Base-by-base conservation (phyloP, 2,888 invertebrate genomes). In the Chelonus formosanus region DNA sequence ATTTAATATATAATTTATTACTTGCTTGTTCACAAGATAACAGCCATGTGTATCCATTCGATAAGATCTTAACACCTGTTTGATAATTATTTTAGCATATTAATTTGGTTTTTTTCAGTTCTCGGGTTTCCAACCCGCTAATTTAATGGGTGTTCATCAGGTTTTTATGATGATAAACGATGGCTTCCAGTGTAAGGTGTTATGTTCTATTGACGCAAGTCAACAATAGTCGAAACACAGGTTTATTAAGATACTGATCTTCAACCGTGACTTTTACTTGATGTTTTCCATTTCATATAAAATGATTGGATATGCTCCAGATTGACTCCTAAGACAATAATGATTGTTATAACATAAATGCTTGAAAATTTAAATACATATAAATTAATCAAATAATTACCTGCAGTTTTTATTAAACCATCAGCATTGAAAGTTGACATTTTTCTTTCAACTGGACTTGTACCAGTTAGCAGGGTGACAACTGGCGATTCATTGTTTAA, bases 261-360 rank as follows among this genome's bases (percentile, higher is more conserved):
- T 89, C 89, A 90, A 83, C 90, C 89, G 74, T 89, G 89, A 76
- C 88, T 89, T 77, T 89, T 89, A 67, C 87, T 86, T 35, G 89
- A 88, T 75, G 91, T 91, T 82, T 94, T 94, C 92, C 95, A 96
- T 85, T 93, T 94, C 55, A 89, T 86, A 85, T 93, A 92, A 87
- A 96, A 96, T 73, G 90, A 90, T 74, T 90, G 90, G 74, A 96
- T 92, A 78, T 91, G 90, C 84, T 95, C 93, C 63, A 95, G 87
- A 75, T 92, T 90, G 58, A 96, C 91, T 31, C 95, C 95, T 88
- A 74, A 7, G 81, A 79, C 48, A 69, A 64, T 36, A 52, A 7
- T 20, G 1, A 20, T 20, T 20, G 2, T 20, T 20, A 20, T 20
- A 20, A 20, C 20, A 20, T 20, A 5, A 40, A 40, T 40, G 40